Evolutionary conservation across 2,888 invertebrate genomes (phyloP), one percentile per base, ranked within the genome.

Genomic region (Thymelicus acteon): DNA sequence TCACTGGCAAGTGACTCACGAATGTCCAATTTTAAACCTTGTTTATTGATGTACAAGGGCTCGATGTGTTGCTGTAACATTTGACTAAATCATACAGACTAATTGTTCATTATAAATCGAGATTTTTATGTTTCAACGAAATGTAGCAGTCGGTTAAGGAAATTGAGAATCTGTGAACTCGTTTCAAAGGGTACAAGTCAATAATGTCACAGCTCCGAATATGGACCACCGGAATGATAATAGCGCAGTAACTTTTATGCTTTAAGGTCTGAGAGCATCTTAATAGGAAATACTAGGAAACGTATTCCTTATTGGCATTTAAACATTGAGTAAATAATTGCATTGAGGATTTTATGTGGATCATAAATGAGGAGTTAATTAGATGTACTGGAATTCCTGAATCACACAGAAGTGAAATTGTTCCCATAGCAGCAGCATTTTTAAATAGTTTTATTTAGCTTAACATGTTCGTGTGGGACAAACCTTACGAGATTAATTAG

Each of bases 241-340:
- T 68, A 62, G 54, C 31, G 54, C 61, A 62, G 44, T 67, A 49
- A 67, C 40, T 57, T 69, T 63, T 67, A 52, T 60, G 47, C 37
- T 58, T 68, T 62, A 63, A 58, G 57, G 63, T 39, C 62, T 62
- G 60, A 49, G 19, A 19, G 62, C 13, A 62, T 48, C 39, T 69
- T 69, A 69, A 69, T 69, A 69, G 69, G 69, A 47, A 57, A 69
- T 69, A 63, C 62, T 69, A 69, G 69, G 69, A 63, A 54, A 69
- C 52, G 60, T 49, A 7, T 40, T 67, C 49, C 47, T 31, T 57
- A 68, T 6, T 12, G 44, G 44, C 54, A 48, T 54, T 62, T 68
- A 68, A 54, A 54, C 37, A 40, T 31, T 61, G n/a, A 52, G 15
- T 40, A 31, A 60, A 60, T 67, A n/a, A 49, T 31, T 40, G 31